Conservation (phyloP, 2,113 vertebrate genomes). For the Burhinus oedicnemus region DNA sequence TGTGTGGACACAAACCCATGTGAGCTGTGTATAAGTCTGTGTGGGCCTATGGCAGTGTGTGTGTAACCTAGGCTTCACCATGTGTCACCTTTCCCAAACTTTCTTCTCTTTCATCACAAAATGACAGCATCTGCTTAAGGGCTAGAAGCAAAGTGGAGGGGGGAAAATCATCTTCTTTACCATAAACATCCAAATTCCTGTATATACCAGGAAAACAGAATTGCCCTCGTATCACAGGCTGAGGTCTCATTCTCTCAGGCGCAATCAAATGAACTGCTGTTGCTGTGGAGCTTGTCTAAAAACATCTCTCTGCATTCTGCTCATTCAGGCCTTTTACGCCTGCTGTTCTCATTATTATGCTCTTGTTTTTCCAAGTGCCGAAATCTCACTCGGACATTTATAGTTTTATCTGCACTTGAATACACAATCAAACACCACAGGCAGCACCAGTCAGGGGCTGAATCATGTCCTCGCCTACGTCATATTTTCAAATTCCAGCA, state of each 20-base stretch:
- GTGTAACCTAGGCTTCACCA: background rate
- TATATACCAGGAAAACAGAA: background rate
- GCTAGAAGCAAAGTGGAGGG: background rate
- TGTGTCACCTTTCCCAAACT: background rate
- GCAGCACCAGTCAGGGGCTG: background rate
- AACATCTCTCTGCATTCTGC: slow-evolving; percentile 12
- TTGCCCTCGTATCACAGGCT: background rate
- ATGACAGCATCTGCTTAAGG: background rate
- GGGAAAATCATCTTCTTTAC: background rate
- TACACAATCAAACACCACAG: background rate
- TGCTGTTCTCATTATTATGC: slow-evolving; percentile 7
- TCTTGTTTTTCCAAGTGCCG: slow-evolving; percentile 7
- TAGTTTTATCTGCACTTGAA: slow-evolving; percentile 21
- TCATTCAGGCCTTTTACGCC: background rate
- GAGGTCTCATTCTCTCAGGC: slow-evolving; percentile 10
- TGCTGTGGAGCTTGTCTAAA: slow-evolving; percentile 31
- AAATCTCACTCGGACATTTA: slow-evolving; percentile 3
- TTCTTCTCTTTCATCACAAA: background rate
- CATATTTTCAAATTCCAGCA: background rate
- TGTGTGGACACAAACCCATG: background rate
- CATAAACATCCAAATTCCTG: background rate
- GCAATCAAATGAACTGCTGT: slow-evolving; percentile 14
- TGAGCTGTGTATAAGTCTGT: background rate
- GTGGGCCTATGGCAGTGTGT: background rate
- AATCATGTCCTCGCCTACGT: background rate